Percentiles rank a stretch among this genome's conserved stretches.
phyloP scores from a whole-genome alignment of 2,888 invertebrate genomes.

The Pandemis heparana region DNA sequence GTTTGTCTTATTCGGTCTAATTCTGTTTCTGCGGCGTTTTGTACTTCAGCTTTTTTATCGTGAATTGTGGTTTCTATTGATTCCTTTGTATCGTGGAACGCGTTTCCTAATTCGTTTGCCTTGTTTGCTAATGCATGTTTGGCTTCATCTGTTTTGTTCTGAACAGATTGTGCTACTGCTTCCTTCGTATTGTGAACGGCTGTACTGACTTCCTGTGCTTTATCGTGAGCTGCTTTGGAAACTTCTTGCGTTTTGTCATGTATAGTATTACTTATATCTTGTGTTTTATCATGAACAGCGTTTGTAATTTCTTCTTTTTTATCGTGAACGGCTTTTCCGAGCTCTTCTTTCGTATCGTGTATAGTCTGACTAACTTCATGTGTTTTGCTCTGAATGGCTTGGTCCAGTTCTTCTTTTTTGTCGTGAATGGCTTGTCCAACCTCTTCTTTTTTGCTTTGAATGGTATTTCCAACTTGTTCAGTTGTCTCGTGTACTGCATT shows the following conservation, averaged over 20 bases:
- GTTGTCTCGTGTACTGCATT: slow-evolving; percentile 44
- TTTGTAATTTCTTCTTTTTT: slow-evolving; percentile 49
- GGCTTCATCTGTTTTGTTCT: slow-evolving; percentile 43
- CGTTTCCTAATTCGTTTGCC: slow-evolving; percentile 46
- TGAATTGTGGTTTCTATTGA: slow-evolving; percentile 44
- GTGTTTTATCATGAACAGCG: slow-evolving; percentile 56
- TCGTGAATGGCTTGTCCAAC: slow-evolving; percentile 45
- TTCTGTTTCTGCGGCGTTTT: slow-evolving; percentile 60
- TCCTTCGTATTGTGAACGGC: slow-evolving; percentile 43
- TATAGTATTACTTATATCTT: slow-evolving; percentile 54
- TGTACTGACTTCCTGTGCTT: slow-evolving; percentile 38
- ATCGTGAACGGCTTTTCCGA: slow-evolving; percentile 48
- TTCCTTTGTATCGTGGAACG: slow-evolving; percentile 50
- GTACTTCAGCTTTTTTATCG: slow-evolving; percentile 53
- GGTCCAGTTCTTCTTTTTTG: slow-evolving; percentile 48
- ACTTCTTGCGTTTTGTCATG: slow-evolving; percentile 56
- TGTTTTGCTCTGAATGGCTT: slow-evolving; percentile 50
- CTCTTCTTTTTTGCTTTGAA: slow-evolving; percentile 47
- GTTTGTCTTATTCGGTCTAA: slow-evolving; percentile 76
- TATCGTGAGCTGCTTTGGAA: slow-evolving; percentile 47
- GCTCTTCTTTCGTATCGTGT: slow-evolving; percentile 47
- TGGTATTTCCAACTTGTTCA: slow-evolving; percentile 48
- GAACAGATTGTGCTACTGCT: slow-evolving; percentile 41
- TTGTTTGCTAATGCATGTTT: slow-evolving; percentile 47
- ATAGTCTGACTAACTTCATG: slow-evolving; percentile 30